These are phyloP conservation scores for Leguminivora glycinivorella DNA, from an alignment of 1,140 invertebrate genomes.

Conservation along the genomic window DNA sequence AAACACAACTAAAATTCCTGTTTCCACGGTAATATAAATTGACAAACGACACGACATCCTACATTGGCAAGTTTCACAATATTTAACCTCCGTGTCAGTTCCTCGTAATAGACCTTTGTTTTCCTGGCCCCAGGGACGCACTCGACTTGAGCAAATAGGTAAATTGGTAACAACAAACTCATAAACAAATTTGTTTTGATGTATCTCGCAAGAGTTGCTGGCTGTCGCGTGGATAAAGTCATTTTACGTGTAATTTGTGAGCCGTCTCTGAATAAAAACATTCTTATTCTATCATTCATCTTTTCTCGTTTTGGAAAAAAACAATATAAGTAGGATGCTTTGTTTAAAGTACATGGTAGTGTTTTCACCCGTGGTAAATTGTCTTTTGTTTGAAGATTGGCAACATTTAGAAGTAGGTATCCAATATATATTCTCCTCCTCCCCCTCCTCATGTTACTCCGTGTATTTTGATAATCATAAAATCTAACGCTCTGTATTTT, in stretches of 20 bases:
- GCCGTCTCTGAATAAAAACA: neutral
- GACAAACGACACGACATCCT: neutral
- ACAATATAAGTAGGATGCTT: neutral
- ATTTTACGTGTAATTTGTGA: constrained; percentile 13
- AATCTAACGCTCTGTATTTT: too few relatives aligned
- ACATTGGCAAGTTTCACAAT: constrained; percentile 20
- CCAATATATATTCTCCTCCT: too few relatives aligned
- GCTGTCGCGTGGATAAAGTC: constrained; percentile 3
- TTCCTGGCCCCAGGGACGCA: constrained; percentile 1
- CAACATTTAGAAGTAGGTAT: too few relatives aligned
- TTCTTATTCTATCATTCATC: neutral
- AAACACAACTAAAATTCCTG: too few relatives aligned
- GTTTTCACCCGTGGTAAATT: too few relatives aligned
- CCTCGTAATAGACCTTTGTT: constrained; percentile 23
- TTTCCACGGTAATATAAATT: too few relatives aligned
- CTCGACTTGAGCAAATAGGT: constrained; percentile 15
- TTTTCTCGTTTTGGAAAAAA: neutral
- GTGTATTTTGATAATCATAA: too few relatives aligned
- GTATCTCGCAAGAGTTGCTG: constrained; percentile 21
- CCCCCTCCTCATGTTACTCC: too few relatives aligned
- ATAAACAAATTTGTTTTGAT: constrained; percentile 28
- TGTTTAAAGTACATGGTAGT: too few relatives aligned
- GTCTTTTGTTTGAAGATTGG: too few relatives aligned
- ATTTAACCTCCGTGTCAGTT: constrained; percentile 17
- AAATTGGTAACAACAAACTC: constrained; percentile 26